Percentiles rank a stretch among this genome's conserved stretches.
phyloP scores from a whole-genome alignment of 2,797 vertebrate species.

The Cottoperca gobio region DNA sequence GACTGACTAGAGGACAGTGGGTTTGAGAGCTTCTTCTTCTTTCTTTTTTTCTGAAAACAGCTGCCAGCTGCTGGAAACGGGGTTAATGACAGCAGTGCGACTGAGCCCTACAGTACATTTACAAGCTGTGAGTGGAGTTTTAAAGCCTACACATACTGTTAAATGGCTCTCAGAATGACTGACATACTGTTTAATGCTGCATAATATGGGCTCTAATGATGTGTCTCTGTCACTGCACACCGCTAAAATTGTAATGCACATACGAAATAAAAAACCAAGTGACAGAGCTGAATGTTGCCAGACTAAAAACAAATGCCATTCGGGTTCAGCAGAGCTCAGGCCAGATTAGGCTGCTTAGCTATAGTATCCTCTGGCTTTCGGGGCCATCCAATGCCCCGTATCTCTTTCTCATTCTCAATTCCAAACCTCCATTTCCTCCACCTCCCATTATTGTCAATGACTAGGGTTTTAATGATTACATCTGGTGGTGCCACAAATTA shows the following conservation, averaged over 20 bases:
- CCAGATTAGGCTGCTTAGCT: constrained; percentile 57
- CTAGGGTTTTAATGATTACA: constrained; percentile 82
- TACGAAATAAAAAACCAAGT: constrained; percentile 26
- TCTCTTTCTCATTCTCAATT: constrained; percentile 53
- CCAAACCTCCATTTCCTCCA: constrained; percentile 55
- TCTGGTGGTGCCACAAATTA: constrained; percentile 83
- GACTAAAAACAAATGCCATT: constrained; percentile 33
- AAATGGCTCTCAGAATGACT: constrained; percentile 27
- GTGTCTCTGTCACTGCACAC: constrained; percentile 9
- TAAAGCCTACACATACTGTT: constrained; percentile 21
- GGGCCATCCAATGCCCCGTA: constrained; percentile 38
- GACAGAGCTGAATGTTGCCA: constrained; percentile 34
- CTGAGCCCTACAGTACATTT: constrained; percentile 20
- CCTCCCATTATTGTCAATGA: constrained; percentile 77
- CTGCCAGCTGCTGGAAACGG: constrained; percentile 25
- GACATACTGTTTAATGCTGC: background rate
- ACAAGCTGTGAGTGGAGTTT: constrained; percentile 21
- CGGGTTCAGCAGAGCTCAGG: constrained; percentile 35
- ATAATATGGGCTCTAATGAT: background rate
- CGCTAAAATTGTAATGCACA: constrained; percentile 11
- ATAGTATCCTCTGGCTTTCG: constrained; percentile 53
- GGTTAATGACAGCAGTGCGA: constrained; percentile 39
- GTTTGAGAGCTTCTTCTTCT: background rate
- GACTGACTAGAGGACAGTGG: background rate
- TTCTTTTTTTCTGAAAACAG: no score